Evolutionary conservation across 2,797 vertebrate species (phyloP), one percentile per base, ranked within the genome.

Genomic region (Leucoraja ocellata): DNA sequence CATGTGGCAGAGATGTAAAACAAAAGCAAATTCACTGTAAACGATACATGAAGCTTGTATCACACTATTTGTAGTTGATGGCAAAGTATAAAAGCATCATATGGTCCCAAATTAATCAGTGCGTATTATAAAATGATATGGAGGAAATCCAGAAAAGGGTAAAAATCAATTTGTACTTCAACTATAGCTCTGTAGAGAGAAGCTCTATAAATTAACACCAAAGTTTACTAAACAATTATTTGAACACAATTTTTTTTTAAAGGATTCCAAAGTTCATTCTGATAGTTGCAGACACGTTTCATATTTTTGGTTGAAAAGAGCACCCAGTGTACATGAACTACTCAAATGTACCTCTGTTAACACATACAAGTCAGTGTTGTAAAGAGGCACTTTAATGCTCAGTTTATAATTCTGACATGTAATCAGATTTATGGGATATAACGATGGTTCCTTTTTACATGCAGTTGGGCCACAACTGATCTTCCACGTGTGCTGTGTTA

Each of bases 81-180:
- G 36, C 11, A 58, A 68, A 54, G 28, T 73, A 92, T n/a, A 92
- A 73, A 92, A 71, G 36, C 90, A 92, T 91, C 90, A 92, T 74
- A 46, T 54, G 71, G 71, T 92, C 39, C 61, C 16, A 32, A 65
- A 21, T 28, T 1, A 92, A 74, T 46, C 13, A 21, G 3, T 32
- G 9, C 28, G 36, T 9, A 39, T 13, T 54, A 92, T 54, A 71
- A 54, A 14, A 71, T 68, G 73, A 39, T 58, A 91, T 14, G 5
- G 23, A n/a, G 25, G 36, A 92, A 74, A 74, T 58, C 90, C 39
- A 54, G 32, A 39, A 54, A 7, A 23, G 5, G n/a, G 74, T 14
- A 58, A 28, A 76, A 91, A 76, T 28, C 9, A 28, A 18, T 46
- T 74, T 28, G 71, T 71, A 58, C 4, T 18, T 11, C 25, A 92